Evolutionary conservation across 2,113 vertebrate species (phyloP), one percentile per base, ranked within the genome.

Genomic region (Sitta europaea): DNA sequence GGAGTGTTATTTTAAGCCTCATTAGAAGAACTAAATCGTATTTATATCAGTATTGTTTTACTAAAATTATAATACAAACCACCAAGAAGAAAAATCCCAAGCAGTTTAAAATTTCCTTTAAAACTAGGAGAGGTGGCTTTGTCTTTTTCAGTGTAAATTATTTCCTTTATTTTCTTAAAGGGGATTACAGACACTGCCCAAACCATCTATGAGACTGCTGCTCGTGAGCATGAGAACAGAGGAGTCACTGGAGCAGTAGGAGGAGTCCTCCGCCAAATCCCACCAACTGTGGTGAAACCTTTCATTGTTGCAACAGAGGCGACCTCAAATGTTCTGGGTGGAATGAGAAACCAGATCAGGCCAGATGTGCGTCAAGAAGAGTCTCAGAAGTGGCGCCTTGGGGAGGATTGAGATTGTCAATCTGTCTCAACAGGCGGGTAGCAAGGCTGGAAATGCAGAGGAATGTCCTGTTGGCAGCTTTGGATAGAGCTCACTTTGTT

Each of bases 341-440:
- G 99, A 71, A 99, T 99, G 99, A 98, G 99, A 93, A 99, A 99
- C 98, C 99, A 99, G 94, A 99, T 99, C 68, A 98, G 99, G 85
- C 99, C 99, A 0, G 99, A 99, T 18, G 99, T 99, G 5, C 98
- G 99, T 42, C 99, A 99, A 76, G 99, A 99, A 68, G 99, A 99
- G 86, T 99, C 99, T 10, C 99, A 99, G 97, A 99, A 99, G 48
- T 99, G 99, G 99, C 99, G 99, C 77, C 98, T 98, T 7, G 99
- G 98, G 27, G 99, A 99, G 31, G 99, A 99, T 35, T 99, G 96
- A 98, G 24, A 11, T 35, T 33, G 33, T 81, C 18, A 45, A 59
- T 79, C 7, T 13, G 73, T 5, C 55, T 82, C 73, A 77, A 45
- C 38, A n/a, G 47, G 29, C 66, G 65, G 61, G 33, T 47, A 42